Evolutionary conservation across 2,888 invertebrate genomes (phyloP).

Genomic region (Bembecia ichneumoniformis): DNA sequence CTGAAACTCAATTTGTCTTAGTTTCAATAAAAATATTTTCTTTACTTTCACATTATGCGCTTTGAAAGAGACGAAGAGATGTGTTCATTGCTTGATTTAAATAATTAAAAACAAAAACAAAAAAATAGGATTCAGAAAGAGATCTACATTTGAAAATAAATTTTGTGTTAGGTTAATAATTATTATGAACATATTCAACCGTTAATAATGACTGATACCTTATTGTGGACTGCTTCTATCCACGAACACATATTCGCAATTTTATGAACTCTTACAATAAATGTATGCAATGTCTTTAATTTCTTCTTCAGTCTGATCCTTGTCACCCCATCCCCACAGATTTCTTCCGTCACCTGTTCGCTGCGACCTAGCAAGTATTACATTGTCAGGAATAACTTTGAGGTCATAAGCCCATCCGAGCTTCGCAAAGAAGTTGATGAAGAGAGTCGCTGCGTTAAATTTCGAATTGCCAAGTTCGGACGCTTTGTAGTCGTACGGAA

Average conservation of each 20-base stretch:
- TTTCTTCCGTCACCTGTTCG: constrained; percentile 8
- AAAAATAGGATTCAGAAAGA: too few species aligned
- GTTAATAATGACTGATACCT: too few species aligned
- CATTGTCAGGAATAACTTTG: constrained; percentile 6
- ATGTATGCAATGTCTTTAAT: background rate
- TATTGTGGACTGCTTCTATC: too few species aligned
- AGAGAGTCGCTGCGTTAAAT: constrained; percentile 28
- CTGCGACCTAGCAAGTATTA: constrained; percentile 6
- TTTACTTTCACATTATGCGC: too few species aligned
- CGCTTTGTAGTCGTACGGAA: constrained; percentile 8
- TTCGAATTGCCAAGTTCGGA: constrained; percentile 18
- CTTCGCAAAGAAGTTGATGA: constrained; percentile 31
- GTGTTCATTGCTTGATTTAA: too few species aligned
- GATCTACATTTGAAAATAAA: too few species aligned
- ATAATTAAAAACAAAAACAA: too few species aligned
- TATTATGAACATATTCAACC: too few species aligned
- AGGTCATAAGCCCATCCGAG: constrained; percentile 10
- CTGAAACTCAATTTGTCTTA: too few species aligned
- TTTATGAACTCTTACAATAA: background rate
- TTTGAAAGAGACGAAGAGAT: too few species aligned
- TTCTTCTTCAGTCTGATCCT: constrained; percentile 4
- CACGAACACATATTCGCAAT: background rate
- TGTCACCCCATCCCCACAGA: constrained; percentile 8
- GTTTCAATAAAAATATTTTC: too few species aligned
- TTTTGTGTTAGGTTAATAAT: too few species aligned